Evolutionary conservation across 2,888 invertebrate genomes (phyloP).

Genomic region (Leptinotarsa juncta): DNA sequence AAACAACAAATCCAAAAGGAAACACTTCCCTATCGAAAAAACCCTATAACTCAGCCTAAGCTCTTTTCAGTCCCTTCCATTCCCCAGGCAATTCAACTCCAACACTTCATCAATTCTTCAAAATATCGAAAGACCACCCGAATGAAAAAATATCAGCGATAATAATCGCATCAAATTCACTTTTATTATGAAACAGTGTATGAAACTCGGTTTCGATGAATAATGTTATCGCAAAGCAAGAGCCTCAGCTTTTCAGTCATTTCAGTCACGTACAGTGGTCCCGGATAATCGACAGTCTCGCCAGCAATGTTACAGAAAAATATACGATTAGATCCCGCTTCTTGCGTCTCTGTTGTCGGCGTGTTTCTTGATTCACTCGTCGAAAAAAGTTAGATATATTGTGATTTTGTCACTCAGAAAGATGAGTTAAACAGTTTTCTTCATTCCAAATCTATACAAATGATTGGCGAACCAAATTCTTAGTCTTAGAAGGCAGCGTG

Average conservation of each 20-base stretch:
- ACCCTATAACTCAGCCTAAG: no score
- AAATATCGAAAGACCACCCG: constrained; percentile 13
- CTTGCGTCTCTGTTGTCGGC: constrained; percentile 31
- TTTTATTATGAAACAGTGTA: constrained; percentile 65
- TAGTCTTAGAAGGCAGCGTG: no score
- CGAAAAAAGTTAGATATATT: constrained; percentile 4
- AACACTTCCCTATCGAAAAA: no score
- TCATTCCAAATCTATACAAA: no score
- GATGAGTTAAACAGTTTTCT: no score
- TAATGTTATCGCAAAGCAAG: constrained; percentile 62
- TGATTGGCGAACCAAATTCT: no score
- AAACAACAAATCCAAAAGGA: no score
- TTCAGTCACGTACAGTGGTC: constrained; percentile 64
- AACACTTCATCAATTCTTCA: constrained; percentile 22
- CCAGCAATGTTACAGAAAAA: constrained; percentile 60
- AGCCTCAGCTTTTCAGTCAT: constrained; percentile 61
- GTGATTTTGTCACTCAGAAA: background rate
- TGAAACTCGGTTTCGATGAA: constrained; percentile 66
- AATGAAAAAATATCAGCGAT: constrained; percentile 50
- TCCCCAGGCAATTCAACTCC: constrained; percentile 1
- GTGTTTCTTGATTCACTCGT: background rate
- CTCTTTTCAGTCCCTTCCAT: background rate
- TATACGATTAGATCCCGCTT: constrained; percentile 49
- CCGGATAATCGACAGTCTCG: constrained; percentile 64
- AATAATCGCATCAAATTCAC: constrained; percentile 63